Conservation (phyloP, 1,140 invertebrate species). For the Ectropis grisescens region DNA sequence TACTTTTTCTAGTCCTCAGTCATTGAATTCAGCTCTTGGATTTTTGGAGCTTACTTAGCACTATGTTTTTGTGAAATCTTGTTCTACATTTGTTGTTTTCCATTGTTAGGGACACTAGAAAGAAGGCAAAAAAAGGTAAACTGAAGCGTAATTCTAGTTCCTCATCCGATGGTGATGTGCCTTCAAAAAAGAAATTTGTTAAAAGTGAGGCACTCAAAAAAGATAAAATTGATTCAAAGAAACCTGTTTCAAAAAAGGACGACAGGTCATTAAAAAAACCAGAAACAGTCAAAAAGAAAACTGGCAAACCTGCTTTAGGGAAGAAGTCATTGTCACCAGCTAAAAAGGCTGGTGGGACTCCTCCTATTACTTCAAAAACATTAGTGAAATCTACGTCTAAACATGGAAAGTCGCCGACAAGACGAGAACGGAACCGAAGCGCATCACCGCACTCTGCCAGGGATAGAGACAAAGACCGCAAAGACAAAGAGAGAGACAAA, state of each 20-base stretch:
- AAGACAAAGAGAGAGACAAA: constrained; percentile 49
- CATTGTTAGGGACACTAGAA: constrained; percentile 50
- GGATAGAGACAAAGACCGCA: constrained; percentile 58
- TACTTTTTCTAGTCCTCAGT: too few relatives aligned
- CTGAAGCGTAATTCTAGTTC: constrained; percentile 67
- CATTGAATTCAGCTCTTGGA: too few relatives aligned
- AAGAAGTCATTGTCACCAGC: constrained; percentile 65
- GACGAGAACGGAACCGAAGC: constrained; percentile 59
- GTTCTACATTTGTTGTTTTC: too few relatives aligned
- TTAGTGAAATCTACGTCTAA: constrained; percentile 49
- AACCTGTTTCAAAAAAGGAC: constrained; percentile 53
- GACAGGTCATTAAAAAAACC: constrained; percentile 51
- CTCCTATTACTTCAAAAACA: constrained; percentile 62
- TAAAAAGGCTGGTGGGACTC: constrained; percentile 66
- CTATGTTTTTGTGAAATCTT: constrained; percentile 2
- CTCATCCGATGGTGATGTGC: constrained; percentile 60
- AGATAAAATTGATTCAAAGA: constrained; percentile 59
- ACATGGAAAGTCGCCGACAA: constrained; percentile 57
- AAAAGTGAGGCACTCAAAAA: constrained; percentile 55
- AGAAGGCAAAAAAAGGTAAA: constrained; percentile 59
- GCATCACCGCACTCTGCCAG: constrained; percentile 43
- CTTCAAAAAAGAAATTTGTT: constrained; percentile 59
- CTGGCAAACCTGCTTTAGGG: constrained; percentile 38
- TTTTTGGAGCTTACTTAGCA: constrained; percentile 17
- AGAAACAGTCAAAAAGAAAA: constrained; percentile 52